A percentile compares a stretch with the other conserved stretches of the same genome.
These are phyloP conservation scores for Acanthochromis polyacanthus DNA, from an alignment of 2,113 vertebrate species.

Conservation along the genomic window DNA sequence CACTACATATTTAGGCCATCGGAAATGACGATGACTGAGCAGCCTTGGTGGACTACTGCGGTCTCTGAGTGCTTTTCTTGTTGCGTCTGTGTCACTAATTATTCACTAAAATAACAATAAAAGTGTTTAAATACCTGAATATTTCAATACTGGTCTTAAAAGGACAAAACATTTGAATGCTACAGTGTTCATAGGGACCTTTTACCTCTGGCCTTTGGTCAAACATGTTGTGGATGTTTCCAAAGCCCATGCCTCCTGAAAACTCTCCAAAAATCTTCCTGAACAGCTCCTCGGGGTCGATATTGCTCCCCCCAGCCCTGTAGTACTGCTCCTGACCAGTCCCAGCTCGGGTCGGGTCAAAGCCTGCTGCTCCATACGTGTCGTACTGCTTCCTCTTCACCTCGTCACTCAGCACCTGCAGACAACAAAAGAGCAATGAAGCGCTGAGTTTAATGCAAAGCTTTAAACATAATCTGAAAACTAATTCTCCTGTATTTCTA, in stretches of 20 bases:
- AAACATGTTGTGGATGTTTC: conserved; percentile 89
- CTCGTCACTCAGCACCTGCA: conserved; percentile 94
- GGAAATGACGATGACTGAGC: too few species aligned
- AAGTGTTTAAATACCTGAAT: too few species aligned
- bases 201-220: conserved; percentile 93
- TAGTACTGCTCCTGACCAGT: conserved; percentile 86
- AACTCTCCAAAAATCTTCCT: conserved; percentile 97
- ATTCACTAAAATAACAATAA: too few species aligned
- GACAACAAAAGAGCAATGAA: not conserved
- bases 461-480: not conserved
- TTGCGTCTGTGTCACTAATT: too few species aligned
- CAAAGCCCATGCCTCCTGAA: conserved; percentile 85
- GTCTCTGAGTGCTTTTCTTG: too few species aligned
- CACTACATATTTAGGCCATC: too few species aligned
- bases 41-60: too few species aligned
- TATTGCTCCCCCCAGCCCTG: conserved; percentile 84
- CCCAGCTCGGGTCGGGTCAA: conserved; percentile 79
- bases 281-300: conserved; percentile 96
- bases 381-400: conserved; percentile 95
- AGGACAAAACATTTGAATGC: not conserved
- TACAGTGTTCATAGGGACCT: not conserved
- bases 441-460: not conserved
- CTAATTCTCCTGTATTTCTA: accelerated
- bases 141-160: not conserved
- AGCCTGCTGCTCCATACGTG: conserved; percentile 87